Evolutionary conservation across 2,797 vertebrate species (phyloP), one percentile per base, ranked within the genome.

Genomic region (Acanthurus lineatus): DNA sequence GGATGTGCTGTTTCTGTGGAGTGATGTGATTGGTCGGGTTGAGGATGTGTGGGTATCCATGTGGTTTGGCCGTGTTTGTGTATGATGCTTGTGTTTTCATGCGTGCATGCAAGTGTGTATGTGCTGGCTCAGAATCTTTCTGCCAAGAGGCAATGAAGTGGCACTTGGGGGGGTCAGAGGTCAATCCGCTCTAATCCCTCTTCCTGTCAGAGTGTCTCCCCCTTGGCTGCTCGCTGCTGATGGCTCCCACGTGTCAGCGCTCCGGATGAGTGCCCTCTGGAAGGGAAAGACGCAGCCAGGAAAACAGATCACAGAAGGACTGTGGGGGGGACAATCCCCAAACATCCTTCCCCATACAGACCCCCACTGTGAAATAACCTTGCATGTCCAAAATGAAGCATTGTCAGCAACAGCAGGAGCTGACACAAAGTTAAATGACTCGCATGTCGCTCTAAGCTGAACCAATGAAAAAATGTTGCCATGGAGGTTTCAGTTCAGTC

Each of bases 111-210:
- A 35, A 35, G 45, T 57, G 72, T 64, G 58, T 77, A 28, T 82
- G 82, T 77, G 77, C 66, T 66, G 78, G 77, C 77, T 88, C 61
- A 64, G 77, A 56, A 42, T 84, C 79, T 60, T 77, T 89, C 87
- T 91, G 89, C 89, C 91, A 82, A 92, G 86, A 93, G 85, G 95
- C 92, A 89, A 91, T 93, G 92, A 91, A 93, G 93, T 93, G 91
- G 89, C 81, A 90, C 91, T 89, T 81, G 91, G 83, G 79, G 89
- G 86, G 91, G 85, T 94, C 93, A 91, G 86, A 78, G 94, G 93
- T 95, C 93, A 95, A 79, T 88, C 94, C 82, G 79, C 89, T 89
- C 93, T 94, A 95, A 97, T 96, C 95, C 94, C 89, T 95, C 94
- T 95, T 95, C 92, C 93, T 95, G 95, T 94, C 89, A 90, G 88